A percentile compares a stretch with the other conserved stretches of the same genome.
Conservation (phyloP, 2,797 vertebrate genomes). For the Hydrocynus forskahlii region DNA sequence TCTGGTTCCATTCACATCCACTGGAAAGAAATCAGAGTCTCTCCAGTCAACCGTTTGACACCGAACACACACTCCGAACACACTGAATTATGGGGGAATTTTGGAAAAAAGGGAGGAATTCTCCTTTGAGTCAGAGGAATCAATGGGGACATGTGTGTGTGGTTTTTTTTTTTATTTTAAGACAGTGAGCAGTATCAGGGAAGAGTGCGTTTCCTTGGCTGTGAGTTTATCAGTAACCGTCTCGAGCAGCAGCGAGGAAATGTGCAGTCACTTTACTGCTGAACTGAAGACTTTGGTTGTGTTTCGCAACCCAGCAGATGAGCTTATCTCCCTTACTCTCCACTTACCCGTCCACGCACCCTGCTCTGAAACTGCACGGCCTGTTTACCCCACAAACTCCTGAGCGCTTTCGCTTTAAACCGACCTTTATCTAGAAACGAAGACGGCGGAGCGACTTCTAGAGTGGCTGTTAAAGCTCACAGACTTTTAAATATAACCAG, state of each 20-base stretch:
- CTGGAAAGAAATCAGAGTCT: too few relatives aligned
- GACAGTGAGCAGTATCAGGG: slow-evolving; percentile 44
- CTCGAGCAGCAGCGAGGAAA: slow-evolving; percentile 49
- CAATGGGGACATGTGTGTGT: not conserved
- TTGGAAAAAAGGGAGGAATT: too few relatives aligned
- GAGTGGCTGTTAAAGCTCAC: not conserved
- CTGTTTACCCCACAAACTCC: not conserved
- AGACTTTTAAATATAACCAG: too few relatives aligned
- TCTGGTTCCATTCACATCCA: too few relatives aligned
- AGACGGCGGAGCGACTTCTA: not conserved
- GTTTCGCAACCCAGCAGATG: slow-evolving; percentile 19
- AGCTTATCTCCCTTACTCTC: slow-evolving; percentile 25
- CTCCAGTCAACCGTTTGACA: too few relatives aligned
- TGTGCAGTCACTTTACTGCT: slow-evolving; percentile 27
- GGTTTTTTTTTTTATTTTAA: slow-evolving; percentile 39
- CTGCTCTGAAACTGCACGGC: not conserved
- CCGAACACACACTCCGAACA: too few relatives aligned
- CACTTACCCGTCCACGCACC: not conserved
- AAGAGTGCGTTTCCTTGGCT: slow-evolving; percentile 50
- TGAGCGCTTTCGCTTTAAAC: slow-evolving; percentile 2
- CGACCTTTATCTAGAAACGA: slow-evolving; percentile 28
- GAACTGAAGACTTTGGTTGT: slow-evolving; percentile 24
- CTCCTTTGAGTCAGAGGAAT: slow-evolving; percentile 11
- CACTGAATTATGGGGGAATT: not conserved
- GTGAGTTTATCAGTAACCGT: slow-evolving; percentile 48